Percentiles rank a stretch among this genome's conserved stretches.
Conservation (phyloP, 2,113 vertebrate species). For the Canis aureus region DNA sequence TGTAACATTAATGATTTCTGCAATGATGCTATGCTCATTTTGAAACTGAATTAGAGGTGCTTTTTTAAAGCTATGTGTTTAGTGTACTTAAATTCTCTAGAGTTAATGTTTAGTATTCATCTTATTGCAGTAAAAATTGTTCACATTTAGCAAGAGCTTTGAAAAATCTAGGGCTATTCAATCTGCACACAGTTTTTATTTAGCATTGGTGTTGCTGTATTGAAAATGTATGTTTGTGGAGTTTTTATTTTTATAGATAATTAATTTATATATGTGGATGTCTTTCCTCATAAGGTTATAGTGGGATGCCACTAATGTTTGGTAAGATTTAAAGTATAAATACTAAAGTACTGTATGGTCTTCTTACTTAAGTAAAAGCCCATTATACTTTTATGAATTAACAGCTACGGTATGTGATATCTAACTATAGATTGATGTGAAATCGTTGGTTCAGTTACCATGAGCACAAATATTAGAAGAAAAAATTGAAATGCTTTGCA, state of each 20-base stretch:
- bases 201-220: neutral
- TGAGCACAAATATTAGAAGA: neutral
- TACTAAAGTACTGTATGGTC: conserved; percentile 20
- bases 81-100: conserved; percentile 14
- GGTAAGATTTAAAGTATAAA: conserved; percentile 52
- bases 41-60: conserved; percentile 4
- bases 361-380: conserved; percentile 44
- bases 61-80: neutral
- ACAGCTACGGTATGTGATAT: neutral
- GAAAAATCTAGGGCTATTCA: conserved; percentile 39
- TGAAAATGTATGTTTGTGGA: neutral
- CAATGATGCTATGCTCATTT: neutral
- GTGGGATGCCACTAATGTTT: conserved; percentile 48
- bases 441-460: neutral
- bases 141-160: neutral
- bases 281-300: conserved; percentile 33
- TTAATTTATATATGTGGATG: conserved; percentile 57
- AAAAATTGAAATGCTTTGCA: conserved; percentile 25
- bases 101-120: conserved; percentile 5
- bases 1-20: conserved; percentile 14
- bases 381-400: conserved; percentile 47
- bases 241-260: conserved; percentile 49
- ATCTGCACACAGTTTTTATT: neutral
- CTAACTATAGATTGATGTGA: conserved; percentile 36
- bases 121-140: neutral